phyloP scores from a whole-genome alignment of 2,797 vertebrate genomes.

The Denticeps clupeoides region DNA sequence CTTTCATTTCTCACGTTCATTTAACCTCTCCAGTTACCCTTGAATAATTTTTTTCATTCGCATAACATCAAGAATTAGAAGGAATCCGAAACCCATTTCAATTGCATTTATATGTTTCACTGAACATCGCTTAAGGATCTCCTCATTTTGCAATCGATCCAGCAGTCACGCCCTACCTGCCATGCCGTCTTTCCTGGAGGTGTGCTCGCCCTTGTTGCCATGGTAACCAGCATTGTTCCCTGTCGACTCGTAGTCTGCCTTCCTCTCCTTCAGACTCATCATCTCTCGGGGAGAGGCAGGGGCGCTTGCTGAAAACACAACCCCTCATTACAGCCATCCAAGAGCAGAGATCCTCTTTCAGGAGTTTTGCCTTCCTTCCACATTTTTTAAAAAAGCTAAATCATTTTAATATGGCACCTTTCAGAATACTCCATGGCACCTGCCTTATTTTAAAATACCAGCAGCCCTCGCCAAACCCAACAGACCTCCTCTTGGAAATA shows the following conservation, averaged over 20 bases:
- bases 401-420: too few species aligned
- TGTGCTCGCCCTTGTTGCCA: constrained; percentile 88
- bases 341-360: background rate
- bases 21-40: too few species aligned
- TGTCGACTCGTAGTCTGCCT: constrained; percentile 86
- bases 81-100: too few species aligned
- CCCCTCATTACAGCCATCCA: background rate
- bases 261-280: constrained; percentile 93
- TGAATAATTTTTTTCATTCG: too few species aligned
- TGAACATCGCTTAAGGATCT: background rate
- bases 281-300: constrained; percentile 95
- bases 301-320: constrained; percentile 72
- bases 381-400: too few species aligned
- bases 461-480: too few species aligned
- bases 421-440: too few species aligned
- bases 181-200: constrained; percentile 91
- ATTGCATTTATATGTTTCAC: too few species aligned
- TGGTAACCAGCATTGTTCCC: constrained; percentile 86
- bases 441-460: too few species aligned
- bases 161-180: constrained; percentile 58
- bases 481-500: too few species aligned
- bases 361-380: background rate
- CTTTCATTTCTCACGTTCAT: too few species aligned
- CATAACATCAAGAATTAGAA: too few species aligned
- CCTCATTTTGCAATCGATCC: background rate